These are phyloP conservation scores for Halichoerus grypus DNA, from an alignment of 2,113 vertebrate species.

Conservation along the genomic window DNA sequence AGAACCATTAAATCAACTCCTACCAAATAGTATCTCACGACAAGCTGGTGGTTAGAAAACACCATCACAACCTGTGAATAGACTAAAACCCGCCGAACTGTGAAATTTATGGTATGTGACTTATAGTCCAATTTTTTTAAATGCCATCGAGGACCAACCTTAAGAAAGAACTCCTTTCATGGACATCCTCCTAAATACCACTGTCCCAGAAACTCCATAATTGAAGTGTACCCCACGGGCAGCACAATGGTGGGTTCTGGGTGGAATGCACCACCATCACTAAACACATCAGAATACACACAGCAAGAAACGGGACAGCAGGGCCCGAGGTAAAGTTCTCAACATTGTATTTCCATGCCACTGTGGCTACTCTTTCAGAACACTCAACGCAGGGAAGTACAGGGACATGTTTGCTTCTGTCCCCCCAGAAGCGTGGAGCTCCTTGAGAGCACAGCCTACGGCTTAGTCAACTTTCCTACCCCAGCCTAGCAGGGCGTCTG, in stretches of 20 bases:
- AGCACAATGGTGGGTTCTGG: no score
- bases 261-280: no score
- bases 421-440: background rate
- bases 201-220: background rate
- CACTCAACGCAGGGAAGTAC: background rate
- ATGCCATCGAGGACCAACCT: background rate
- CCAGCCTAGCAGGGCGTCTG: no score
- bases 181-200: background rate
- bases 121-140: background rate
- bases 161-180: background rate
- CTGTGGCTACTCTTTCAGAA: background rate
- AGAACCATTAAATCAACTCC: background rate
- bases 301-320: background rate
- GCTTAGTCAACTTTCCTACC: background rate
- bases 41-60: background rate
- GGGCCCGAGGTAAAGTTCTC: background rate
- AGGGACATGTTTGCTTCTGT: background rate
- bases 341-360: background rate
- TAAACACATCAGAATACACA: background rate
- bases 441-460: background rate
- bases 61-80: background rate
- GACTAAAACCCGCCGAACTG: background rate
- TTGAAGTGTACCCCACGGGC: accelerated
- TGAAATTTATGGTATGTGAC: background rate
- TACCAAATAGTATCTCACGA: background rate